Evolutionary conservation across 1,140 invertebrate species (phyloP), one percentile per base, ranked within the genome.

Genomic region (Scaptomyza graminum): DNA sequence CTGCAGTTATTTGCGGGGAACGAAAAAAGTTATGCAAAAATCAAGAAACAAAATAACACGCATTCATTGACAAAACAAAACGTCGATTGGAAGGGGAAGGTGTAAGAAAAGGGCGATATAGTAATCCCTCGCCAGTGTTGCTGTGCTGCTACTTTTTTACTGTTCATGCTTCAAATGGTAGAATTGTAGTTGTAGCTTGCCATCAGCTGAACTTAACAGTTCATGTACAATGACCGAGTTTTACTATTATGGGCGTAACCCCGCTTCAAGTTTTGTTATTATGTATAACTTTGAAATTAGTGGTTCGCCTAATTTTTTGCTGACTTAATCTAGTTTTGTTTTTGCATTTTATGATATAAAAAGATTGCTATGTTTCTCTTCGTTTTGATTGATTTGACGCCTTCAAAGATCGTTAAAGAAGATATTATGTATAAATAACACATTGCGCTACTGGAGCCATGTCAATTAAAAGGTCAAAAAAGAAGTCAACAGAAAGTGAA

Each of bases 71-170:
- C 60, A 51, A 54, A 75, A 60, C 55, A 52, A 75, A 47, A 64
- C 31, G 39, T 41, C 1, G 34, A 44, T 28, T 13, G 63, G 63
- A 44, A 50, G 61, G 22, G 54, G 16, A 18, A n/a, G 16, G 46
- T 12, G 18, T 37, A 15, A 70, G 63, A 44, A 55, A 46, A 44
- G 12, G 62, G 61, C 57, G 56, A 71, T 85, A 65, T 85, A 85
- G 82, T 87, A 87, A 87, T 69, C 52, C 15, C 11, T 15, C 13
- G 43, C 15, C 74, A 78, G 81, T 85, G 82, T 81, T 85, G 74
- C 57, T 51, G 82, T 70, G 74, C 69, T 46, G 34, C 63, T 34
- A 12, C 12, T 41, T 49, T 67, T 25, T n/a, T n/a, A n/a, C n/a
- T n/a, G n/a, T 67, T 72, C 67, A 72, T 22, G 34, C 34, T 39